Evolutionary conservation across 2,113 vertebrate genomes (phyloP).

Genomic region (Melanostigma gelatinosum): DNA sequence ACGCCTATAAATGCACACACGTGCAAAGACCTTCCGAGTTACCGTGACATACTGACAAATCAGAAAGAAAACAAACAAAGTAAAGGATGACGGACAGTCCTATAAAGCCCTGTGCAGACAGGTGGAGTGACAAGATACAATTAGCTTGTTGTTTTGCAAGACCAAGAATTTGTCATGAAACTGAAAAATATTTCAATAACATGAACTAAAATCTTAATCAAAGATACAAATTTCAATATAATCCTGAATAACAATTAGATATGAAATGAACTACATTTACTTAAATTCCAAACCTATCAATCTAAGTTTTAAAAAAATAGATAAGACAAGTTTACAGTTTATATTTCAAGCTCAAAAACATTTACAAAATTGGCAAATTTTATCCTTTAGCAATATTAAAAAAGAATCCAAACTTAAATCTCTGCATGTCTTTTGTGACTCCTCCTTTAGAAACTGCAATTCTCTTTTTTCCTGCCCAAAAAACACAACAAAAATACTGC

Average conservation of each 20-base stretch:
- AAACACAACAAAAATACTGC: slow-evolving; percentile 32
- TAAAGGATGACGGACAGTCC: slow-evolving; percentile 2
- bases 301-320: background rate
- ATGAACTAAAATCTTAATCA: background rate
- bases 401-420: slow-evolving; percentile 25
- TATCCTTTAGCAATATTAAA: slow-evolving; percentile 20
- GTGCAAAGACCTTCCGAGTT: slow-evolving; percentile 1
- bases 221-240: background rate
- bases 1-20: background rate
- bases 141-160: background rate
- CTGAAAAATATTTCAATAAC: background rate
- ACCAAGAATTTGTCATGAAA: slow-evolving; percentile 6
- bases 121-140: background rate
- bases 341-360: slow-evolving; percentile 15
- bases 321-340: background rate
- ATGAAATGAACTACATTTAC: background rate
- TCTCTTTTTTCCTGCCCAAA: slow-evolving; percentile 48
- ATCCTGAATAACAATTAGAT: background rate
- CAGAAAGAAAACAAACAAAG: slow-evolving; percentile 6
- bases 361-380: background rate
- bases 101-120: slow-evolving; percentile 3
- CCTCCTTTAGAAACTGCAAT: slow-evolving; percentile 34
- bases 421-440: slow-evolving; percentile 35
- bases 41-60: slow-evolving; percentile 8
- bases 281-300: background rate